Conservation (phyloP, 30 jellyfish, hydroid and myxozoan species). For the Hydractinia symbiolongicarpus region DNA sequence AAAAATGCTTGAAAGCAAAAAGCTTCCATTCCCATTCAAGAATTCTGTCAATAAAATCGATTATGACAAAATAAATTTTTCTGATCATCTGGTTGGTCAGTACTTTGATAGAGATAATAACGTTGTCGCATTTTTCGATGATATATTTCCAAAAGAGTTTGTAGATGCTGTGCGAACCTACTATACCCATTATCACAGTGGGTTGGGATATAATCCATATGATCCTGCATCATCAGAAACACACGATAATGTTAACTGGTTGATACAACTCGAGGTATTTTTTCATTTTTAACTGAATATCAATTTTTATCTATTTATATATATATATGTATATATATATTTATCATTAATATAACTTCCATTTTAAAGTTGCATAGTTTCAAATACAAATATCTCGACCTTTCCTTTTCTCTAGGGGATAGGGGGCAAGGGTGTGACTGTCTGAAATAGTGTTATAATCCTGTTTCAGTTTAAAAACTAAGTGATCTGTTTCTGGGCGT, state of each 20-base stretch:
- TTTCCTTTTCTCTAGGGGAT: no score
- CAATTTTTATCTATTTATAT: background rate
- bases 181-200: conserved; percentile 49
- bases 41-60: conserved; percentile 9
- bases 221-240: conserved; percentile 52
- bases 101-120: conserved; percentile 40
- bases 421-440: no score
- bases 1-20: background rate
- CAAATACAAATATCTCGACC: no score
- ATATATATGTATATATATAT: background rate
- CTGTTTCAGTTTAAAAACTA: no score
- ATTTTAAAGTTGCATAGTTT: no score
- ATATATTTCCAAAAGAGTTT: conserved; percentile 51
- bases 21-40: conserved; percentile 8
- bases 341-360: no score
- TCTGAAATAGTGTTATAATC: no score
- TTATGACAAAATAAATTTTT: conserved; percentile 16
- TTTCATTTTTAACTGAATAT: background rate
- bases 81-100: conserved; percentile 33
- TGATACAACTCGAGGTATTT: conserved; percentile 42
- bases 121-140: conserved; percentile 50
- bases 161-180: conserved; percentile 49
- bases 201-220: conserved; percentile 41
- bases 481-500: no score
- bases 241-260: conserved; percentile 65